These are phyloP conservation scores for Leptogaster cylindrica DNA, from an alignment of 2,888 invertebrate genomes.

Conservation along the genomic window DNA sequence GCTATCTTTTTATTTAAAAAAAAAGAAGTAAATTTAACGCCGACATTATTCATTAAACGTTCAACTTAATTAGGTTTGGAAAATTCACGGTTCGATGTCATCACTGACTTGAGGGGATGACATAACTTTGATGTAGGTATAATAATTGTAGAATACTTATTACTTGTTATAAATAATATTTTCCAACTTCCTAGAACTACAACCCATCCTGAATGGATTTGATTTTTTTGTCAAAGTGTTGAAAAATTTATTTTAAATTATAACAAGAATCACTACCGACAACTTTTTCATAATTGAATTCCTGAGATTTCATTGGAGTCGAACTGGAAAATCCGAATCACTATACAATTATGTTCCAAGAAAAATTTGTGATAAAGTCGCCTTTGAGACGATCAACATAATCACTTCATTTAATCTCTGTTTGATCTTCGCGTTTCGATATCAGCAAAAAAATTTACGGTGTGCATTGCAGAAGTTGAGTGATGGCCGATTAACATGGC, in stretches of 20 bases:
- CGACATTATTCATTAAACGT: conserved; percentile 55
- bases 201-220: background rate
- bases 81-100: too few species aligned
- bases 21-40: conserved; percentile 63
- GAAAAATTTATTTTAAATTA: conserved; percentile 22
- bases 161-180: too few species aligned
- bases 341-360: background rate
- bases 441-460: background rate
- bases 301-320: background rate
- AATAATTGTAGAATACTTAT: too few species aligned
- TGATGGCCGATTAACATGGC: conserved; percentile 45
- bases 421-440: conserved; percentile 4
- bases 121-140: too few species aligned
- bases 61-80: conserved; percentile 21
- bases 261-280: background rate
- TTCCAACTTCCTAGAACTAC: conserved; percentile 8
- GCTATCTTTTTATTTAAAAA: conserved; percentile 62
- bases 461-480: background rate
- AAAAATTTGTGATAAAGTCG: conserved; percentile 26
- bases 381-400: conserved; percentile 22
- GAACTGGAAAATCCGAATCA: background rate
- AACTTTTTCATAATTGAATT: background rate
- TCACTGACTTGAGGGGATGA: too few species aligned
- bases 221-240: too few species aligned
- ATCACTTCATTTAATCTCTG: conserved; percentile 33